phyloP scores from a whole-genome alignment of 2,888 invertebrate genomes.

The Biston stratarius region DNA sequence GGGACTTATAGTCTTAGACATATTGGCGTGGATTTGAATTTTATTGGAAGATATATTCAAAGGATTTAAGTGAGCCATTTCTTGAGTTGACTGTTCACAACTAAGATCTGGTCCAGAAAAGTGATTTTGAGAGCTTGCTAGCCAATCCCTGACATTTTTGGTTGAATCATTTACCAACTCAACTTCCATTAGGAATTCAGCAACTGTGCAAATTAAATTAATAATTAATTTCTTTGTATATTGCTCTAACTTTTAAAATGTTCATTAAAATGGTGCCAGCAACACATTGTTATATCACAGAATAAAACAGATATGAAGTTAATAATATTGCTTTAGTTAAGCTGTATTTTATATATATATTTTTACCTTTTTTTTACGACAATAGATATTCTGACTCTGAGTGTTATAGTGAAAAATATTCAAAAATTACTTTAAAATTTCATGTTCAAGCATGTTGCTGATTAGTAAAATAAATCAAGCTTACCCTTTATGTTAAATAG shows the following conservation, averaged over 20 bases:
- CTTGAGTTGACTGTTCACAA: slow-evolving; percentile 62
- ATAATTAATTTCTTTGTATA: not conserved
- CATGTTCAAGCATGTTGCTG: too few species aligned
- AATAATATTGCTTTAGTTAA: not conserved
- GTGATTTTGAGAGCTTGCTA: slow-evolving; percentile 74
- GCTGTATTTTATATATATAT: too few species aligned
- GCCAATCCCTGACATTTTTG: slow-evolving; percentile 75
- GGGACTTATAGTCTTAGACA: slow-evolving; percentile 54
- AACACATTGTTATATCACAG: too few species aligned
- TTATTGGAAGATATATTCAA: slow-evolving; percentile 62
- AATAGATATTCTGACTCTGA: too few species aligned
- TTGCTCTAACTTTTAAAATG: not conserved
- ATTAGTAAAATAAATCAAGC: slow-evolving; percentile 41
- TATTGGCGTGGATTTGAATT: slow-evolving; percentile 64
- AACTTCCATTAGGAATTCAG: slow-evolving; percentile 61
- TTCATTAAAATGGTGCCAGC: not conserved
- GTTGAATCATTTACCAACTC: slow-evolving; percentile 59
- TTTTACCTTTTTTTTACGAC: too few species aligned
- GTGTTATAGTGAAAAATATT: too few species aligned
- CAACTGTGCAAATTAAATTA: slow-evolving; percentile 60
- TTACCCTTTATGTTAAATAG: slow-evolving; percentile 70
- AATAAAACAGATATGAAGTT: not conserved
- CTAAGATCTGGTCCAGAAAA: slow-evolving; percentile 68
- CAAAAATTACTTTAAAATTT: too few species aligned
- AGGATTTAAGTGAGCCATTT: slow-evolving; percentile 46